Evolutionary conservation across 1,140 invertebrate genomes (phyloP).

Genomic region (Samia ricini): DNA sequence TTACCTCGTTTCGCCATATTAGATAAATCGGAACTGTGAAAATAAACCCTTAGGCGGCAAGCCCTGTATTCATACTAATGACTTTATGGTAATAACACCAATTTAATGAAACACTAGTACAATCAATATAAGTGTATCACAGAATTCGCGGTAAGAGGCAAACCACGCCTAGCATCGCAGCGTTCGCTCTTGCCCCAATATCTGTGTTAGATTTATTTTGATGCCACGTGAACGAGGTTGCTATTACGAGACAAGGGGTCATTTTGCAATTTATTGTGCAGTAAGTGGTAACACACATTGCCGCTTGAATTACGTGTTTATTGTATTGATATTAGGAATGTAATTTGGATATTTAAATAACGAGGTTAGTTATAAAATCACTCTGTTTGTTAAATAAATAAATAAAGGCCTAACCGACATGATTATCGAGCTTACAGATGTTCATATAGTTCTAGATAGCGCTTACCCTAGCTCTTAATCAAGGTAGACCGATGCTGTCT

Average conservation of each 20-base stretch:
- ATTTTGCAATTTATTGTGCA: constrained; percentile 1
- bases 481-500: too few relatives aligned
- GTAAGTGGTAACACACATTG: not conserved
- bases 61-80: too few relatives aligned
- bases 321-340: not conserved
- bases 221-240: not conserved
- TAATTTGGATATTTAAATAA: not conserved
- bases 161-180: not conserved
- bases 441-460: too few relatives aligned
- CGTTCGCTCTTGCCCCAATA: not conserved
- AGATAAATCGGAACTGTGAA: too few relatives aligned
- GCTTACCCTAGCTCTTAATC: too few relatives aligned
- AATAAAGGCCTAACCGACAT: not conserved
- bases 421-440: not conserved
- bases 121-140: not conserved
- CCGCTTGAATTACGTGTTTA: not conserved
- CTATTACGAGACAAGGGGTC: not conserved
- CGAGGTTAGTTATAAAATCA: not conserved
- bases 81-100: too few relatives aligned
- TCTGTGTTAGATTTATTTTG: not conserved
- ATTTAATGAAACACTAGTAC: too few relatives aligned
- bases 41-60: too few relatives aligned
- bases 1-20: too few relatives aligned
- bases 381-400: not conserved
- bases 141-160: not conserved